Conservation (phyloP, 2,797 vertebrate genomes). For the Halcyon smyrnensis region DNA sequence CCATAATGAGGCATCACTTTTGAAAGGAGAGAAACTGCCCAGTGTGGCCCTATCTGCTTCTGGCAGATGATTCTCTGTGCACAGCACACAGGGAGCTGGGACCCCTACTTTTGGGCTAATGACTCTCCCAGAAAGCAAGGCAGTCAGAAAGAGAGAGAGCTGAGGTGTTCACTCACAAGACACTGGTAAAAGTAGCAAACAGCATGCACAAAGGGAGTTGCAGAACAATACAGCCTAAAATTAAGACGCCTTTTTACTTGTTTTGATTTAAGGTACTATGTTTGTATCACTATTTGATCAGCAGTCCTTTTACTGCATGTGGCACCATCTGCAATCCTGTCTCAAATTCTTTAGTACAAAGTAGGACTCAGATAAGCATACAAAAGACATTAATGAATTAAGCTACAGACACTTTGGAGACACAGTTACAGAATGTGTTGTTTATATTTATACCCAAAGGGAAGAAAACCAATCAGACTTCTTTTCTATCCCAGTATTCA, state of each 20-base stretch:
- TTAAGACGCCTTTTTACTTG: background rate
- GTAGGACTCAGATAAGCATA: background rate
- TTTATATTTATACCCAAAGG: background rate
- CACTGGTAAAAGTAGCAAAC: accelerated
- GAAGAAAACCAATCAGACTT: background rate
- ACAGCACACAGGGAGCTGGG: background rate
- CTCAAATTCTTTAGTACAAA: background rate
- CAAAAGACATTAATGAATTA: background rate
- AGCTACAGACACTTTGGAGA: background rate
- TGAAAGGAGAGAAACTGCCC: background rate
- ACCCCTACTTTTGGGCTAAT: background rate
- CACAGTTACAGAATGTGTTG: background rate
- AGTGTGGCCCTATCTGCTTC: background rate
- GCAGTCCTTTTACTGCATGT: background rate
- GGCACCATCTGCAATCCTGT: background rate
- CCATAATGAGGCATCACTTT: background rate
- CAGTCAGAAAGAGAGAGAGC: background rate
- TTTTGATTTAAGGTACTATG: background rate
- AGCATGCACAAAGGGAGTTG: background rate
- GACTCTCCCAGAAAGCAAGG: background rate
- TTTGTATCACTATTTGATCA: background rate
- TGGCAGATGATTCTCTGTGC: background rate
- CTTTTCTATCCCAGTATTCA: background rate
- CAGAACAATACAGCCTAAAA: background rate
- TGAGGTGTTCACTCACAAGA: background rate